Conservation (phyloP, 2,888 invertebrate species). For the Selenia dentaria region DNA sequence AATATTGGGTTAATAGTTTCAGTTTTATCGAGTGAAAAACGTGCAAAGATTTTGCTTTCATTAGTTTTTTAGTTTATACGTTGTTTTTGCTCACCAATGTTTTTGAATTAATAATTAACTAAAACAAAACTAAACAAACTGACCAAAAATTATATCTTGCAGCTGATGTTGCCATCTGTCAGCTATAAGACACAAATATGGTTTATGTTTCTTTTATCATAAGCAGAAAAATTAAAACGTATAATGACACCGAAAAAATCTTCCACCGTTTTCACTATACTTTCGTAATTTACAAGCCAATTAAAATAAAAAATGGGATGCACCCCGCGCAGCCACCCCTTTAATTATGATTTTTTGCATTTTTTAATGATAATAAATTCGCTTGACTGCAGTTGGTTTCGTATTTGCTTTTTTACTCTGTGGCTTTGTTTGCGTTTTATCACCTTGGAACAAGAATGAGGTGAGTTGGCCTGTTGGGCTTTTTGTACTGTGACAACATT, state of each 20-base stretch:
- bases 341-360: slow-evolving; percentile 81
- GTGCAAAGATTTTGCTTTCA: background rate
- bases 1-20: background rate
- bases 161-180: too few relatives aligned
- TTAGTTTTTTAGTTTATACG: background rate
- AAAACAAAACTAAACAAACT: too few relatives aligned
- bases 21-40: background rate
- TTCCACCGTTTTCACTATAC: slow-evolving; percentile 69
- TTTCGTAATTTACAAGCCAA: slow-evolving; percentile 82
- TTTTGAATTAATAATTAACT: too few relatives aligned
- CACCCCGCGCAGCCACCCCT: slow-evolving; percentile 71
- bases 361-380: slow-evolving; percentile 82
- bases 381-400: slow-evolving; percentile 54
- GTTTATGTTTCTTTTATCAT: slow-evolving; percentile 8
- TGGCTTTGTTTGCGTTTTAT: slow-evolving; percentile 25
- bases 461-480: slow-evolving; percentile 9
- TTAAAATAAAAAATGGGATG: slow-evolving; percentile 81
- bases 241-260: slow-evolving; percentile 57
- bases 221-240: slow-evolving; percentile 34
- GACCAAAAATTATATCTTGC: too few relatives aligned
- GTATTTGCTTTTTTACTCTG: slow-evolving; percentile 48
- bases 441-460: slow-evolving; percentile 18
- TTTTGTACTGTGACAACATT: slow-evolving; percentile 8
- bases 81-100: background rate
- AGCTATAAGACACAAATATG: background rate